A percentile compares a stretch with the other conserved stretches of the same genome.
Conservation (phyloP, 2,797 vertebrate genomes). For the Rhincodon typus region DNA sequence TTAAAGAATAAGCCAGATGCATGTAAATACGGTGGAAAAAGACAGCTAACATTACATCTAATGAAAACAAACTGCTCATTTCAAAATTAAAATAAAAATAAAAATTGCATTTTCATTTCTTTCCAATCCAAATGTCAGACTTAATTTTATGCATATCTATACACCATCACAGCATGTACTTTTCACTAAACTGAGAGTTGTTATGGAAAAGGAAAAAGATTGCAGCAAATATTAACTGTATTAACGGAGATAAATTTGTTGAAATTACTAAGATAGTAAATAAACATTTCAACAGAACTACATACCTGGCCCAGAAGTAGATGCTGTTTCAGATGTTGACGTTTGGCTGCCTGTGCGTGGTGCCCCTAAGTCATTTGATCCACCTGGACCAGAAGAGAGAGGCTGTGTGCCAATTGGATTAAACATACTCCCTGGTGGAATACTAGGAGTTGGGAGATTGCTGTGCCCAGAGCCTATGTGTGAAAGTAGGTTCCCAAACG, state of each 20-base stretch:
- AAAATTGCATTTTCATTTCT: neutral
- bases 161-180: neutral
- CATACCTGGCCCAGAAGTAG: constrained; percentile 57
- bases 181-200: neutral
- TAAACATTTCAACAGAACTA: constrained; percentile 8
- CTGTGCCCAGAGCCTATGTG: constrained; percentile 63
- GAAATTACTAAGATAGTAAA: neutral
- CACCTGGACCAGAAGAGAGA: constrained; percentile 56
- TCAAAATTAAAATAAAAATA: neutral
- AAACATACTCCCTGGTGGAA: constrained; percentile 74
- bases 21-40: neutral
- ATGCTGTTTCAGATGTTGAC: constrained; percentile 56
- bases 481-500: constrained; percentile 75
- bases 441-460: constrained; percentile 54
- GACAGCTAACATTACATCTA: neutral
- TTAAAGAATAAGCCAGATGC: neutral
- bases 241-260: neutral
- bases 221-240: neutral
- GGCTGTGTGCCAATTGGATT: constrained; percentile 67
- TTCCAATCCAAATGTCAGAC: neutral
- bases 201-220: neutral
- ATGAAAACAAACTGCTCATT: neutral
- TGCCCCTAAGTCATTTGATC: constrained; percentile 62
- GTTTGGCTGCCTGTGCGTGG: constrained; percentile 57
- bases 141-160: neutral